phyloP scores from a whole-genome alignment of 2,888 invertebrate genomes.

The Adelphocoris suturalis region DNA sequence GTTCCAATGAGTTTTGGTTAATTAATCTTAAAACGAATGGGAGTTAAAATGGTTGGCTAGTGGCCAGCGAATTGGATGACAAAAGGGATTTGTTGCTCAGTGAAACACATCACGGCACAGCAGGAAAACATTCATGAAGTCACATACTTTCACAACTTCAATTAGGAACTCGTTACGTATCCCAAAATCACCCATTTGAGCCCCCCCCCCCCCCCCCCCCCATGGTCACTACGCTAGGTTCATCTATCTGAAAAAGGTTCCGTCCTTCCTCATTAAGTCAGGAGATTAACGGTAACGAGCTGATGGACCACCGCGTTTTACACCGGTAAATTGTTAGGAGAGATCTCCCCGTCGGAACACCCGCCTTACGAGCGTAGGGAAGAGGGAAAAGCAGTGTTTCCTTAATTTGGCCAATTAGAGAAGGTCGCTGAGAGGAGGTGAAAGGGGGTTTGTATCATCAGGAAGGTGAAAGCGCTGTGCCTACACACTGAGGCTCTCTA shows the following conservation, averaged over 20 bases:
- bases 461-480: neutral
- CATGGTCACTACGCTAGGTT: neutral
- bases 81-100: too few relatives aligned
- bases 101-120: too few relatives aligned
- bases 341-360: constrained; percentile 42
- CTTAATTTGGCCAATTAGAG: constrained; percentile 62
- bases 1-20: too few relatives aligned
- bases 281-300: constrained; percentile 61
- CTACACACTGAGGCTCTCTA: neutral
- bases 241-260: constrained; percentile 16
- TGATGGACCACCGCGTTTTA: constrained; percentile 58
- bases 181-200: neutral
- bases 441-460: constrained; percentile 31
- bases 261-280: constrained; percentile 50
- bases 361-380: neutral
- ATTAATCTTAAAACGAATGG: too few relatives aligned
- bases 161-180: constrained; percentile 7
- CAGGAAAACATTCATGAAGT: too few relatives aligned
- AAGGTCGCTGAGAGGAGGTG: constrained; percentile 8
- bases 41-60: too few relatives aligned
- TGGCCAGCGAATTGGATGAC: too few relatives aligned
- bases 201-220: neutral
- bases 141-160: neutral
- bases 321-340: constrained; percentile 52
- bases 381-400: constrained; percentile 44